A percentile compares a stretch with the other conserved stretches of the same genome.
These are phyloP conservation scores for Actinopyga echinites DNA, from an alignment of 53 echinoderm and acorn worm species.

Conservation along the genomic window DNA sequence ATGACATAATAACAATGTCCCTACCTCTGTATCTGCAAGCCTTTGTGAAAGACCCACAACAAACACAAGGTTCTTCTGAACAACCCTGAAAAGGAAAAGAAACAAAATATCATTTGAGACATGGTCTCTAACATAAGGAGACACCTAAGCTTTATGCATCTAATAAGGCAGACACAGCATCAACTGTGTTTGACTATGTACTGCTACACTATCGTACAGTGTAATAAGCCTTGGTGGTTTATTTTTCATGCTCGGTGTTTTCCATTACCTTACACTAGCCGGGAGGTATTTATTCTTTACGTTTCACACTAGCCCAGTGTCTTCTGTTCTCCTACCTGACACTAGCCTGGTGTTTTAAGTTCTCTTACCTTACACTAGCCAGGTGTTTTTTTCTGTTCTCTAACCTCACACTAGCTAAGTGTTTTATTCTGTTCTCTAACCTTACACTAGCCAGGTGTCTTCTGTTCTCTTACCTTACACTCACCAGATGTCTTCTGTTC, in stretches of 20 bases:
- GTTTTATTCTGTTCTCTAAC: slow-evolving; percentile 92
- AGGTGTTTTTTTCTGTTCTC: not conserved
- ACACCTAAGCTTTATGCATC: too few species aligned
- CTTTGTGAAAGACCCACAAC: slow-evolving; percentile 96
- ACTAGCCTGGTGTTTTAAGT: slow-evolving; percentile 80
- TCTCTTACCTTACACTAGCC: slow-evolving; percentile 88
- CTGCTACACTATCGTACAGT: too few species aligned
- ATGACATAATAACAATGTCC: not conserved
- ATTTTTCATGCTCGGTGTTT: too few species aligned
- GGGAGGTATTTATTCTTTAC: slow-evolving; percentile 86
- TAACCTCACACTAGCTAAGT: slow-evolving; percentile 77
- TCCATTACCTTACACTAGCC: slow-evolving; percentile 66
- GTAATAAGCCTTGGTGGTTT: too few species aligned
- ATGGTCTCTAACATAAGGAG: too few species aligned
- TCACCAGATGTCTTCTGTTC: slow-evolving; percentile 80
- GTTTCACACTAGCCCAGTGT: slow-evolving; percentile 94
- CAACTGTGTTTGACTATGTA: too few species aligned
- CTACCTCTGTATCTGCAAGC: slow-evolving; percentile 92
- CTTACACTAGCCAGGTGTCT: slow-evolving; percentile 98
- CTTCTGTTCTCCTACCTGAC: slow-evolving; percentile 96
- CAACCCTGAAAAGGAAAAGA: slow-evolving; percentile 66
- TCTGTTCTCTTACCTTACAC: slow-evolving; percentile 92
- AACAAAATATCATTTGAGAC: not conserved
- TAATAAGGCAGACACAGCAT: too few species aligned
- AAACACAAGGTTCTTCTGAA: slow-evolving; percentile 97